Base-by-base conservation (phyloP, 2,113 vertebrate genomes). In the Nymphicus hollandicus region DNA sequence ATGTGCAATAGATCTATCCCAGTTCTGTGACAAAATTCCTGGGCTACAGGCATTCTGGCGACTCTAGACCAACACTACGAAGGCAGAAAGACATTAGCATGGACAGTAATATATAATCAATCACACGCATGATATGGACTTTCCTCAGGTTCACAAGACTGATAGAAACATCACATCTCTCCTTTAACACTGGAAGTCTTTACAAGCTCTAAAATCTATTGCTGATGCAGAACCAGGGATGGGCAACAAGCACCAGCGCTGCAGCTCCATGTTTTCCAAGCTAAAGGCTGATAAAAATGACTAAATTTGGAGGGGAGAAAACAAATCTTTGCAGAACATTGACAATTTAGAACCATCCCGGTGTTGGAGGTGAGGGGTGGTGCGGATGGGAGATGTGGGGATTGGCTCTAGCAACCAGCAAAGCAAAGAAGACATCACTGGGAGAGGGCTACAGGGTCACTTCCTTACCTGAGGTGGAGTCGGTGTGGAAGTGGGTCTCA, bases 401-500 rank as follows among this genome's bases (percentile, higher is more conserved):
- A 50, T 1, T 23, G 29, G 68, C 64, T 89, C 41, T 11, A 74
- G 56, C 39, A 44, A 61, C 78, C 52, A 89, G 65, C 86, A 89
- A 68, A 80, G 89, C n/a, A 63, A 33, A 60, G 66, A 10, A 44
- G 47, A 76, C 7, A 15, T 22, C 19, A 17, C 11, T 20, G 35
- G 86, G 49, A 50, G 71, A n/a, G 66, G 19, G 61, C 3, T 64
- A 6, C 0, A 2, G 1, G 28, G 64, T 52, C 43, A 7, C 18
- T 5, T 35, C 61, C 81, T 92, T 98, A 99, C 99, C 99, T 99
- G 99, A 95, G 99, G 99, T 24, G 99, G 99, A 22, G 99, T 99
- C 1, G 99, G 99, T 50, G 99, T 99, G 53, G 99, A 98, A 55
- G 97, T 98, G 47, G 99, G 98, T 72, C 98, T 98, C 37, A 98